Evolutionary conservation across 2,888 invertebrate genomes (phyloP), one percentile per base, ranked within the genome.

Genomic region (Psylliodes chrysocephalus): DNA sequence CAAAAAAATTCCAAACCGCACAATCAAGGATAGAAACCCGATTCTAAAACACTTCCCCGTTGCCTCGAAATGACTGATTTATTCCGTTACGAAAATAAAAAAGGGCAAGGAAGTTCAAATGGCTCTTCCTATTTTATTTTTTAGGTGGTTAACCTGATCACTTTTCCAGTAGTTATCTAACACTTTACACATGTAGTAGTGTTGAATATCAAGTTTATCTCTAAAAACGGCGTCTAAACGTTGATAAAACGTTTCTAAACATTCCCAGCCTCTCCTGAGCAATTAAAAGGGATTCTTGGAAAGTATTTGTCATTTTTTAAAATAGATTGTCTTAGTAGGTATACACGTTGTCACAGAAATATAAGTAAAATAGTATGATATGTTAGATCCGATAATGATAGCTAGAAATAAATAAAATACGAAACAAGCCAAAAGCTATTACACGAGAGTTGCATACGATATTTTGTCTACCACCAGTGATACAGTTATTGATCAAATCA

Each of bases 161-260:
- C 55, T 47, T 59, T 57, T 63, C 22, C 15, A 15, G 12, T 25
- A 17, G 69, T 61, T 53, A 72, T 46, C 60, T 53, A 51, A 72
- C 69, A 72, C 71, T 63, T 70, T 70, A 72, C 72, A 72, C 65
- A 68, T 72, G 72, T 71, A 54, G 35, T 61, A 69, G 67, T 64
- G 64, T 72, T 68, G 49, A 42, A 66, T 72, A 66, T 53, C 67
- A 47, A 53, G 33, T 64, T 60, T 60, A 49, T 54, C 19, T 38
- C 49, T 35, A 15, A 17, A 63, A 54, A 59, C 65, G 56, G 69
- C 64, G 64, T 63, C 67, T 67, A 51, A 42, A 59, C 44, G 35
- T 59, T 35, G 66, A 66, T 64, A 66, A 65, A 47, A 60, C 42
- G 30, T 52, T 52, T 40, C 12, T 38, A 35, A 53, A 57, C 46